Conservation (phyloP, 2,888 invertebrate species). For the Polyploca ridens region DNA sequence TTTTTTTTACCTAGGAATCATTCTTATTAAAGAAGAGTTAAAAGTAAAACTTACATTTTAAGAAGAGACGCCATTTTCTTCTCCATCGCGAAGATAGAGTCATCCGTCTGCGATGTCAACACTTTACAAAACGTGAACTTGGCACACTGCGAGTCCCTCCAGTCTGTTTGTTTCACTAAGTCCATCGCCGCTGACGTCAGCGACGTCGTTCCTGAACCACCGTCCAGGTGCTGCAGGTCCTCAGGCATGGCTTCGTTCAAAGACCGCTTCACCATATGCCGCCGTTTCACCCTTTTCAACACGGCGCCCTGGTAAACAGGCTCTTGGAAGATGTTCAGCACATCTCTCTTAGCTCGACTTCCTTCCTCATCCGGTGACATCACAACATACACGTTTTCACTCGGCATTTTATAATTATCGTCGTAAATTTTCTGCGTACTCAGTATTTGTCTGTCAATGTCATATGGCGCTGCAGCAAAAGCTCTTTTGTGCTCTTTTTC, state of each 20-base stretch:
- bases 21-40: neutral
- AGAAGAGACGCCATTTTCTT: constrained; percentile 91
- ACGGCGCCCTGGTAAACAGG: constrained; percentile 50
- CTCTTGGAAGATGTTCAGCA: constrained; percentile 53
- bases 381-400: constrained; percentile 80
- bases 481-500: constrained; percentile 85
- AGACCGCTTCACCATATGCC: constrained; percentile 61
- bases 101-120: constrained; percentile 87
- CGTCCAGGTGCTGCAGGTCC: constrained; percentile 69
- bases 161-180: constrained; percentile 83
- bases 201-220: constrained; percentile 50
- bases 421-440: constrained; percentile 74
- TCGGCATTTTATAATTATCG: constrained; percentile 82
- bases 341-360: constrained; percentile 66
- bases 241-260: constrained; percentile 71
- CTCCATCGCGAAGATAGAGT: constrained; percentile 90
- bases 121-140: constrained; percentile 91
- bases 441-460: constrained; percentile 72
- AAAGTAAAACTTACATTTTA: constrained; percentile 86
- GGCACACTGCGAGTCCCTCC: constrained; percentile 91
- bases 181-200: constrained; percentile 75
- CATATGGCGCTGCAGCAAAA: constrained; percentile 67
- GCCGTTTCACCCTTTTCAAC: constrained; percentile 57
- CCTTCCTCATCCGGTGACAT: constrained; percentile 74
- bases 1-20: no score